A percentile compares a stretch with the other conserved stretches of the same genome.
These are phyloP conservation scores for Tetrapedia diversipes DNA, from an alignment of 2,888 invertebrate genomes.

Conservation along the genomic window DNA sequence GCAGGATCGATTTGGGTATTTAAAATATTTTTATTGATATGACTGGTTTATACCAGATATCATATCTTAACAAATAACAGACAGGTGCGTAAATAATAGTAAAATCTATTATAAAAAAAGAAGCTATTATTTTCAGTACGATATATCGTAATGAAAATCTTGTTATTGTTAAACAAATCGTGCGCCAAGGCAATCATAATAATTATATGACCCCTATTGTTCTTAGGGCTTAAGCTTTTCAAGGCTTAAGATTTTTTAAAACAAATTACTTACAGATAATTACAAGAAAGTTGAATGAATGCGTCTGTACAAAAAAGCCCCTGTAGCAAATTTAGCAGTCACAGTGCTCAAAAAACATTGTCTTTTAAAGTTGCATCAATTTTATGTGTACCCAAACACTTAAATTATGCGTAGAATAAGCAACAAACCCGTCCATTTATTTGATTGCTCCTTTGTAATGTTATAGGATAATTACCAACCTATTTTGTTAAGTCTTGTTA, in stretches of 20 bases:
- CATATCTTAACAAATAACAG: conserved; percentile 48
- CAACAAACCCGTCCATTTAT: conserved; percentile 65
- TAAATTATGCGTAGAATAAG: conserved; percentile 54
- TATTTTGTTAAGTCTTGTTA: conserved; percentile 48
- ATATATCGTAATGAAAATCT: conserved; percentile 46
- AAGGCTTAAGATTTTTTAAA: conserved; percentile 25
- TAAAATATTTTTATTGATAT: conserved; percentile 51
- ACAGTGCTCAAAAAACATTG: conserved; percentile 58
- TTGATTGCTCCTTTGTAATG: conserved; percentile 52
- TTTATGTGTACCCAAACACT: conserved; percentile 39
- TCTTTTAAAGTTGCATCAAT: conserved; percentile 39
- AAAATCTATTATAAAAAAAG: conserved; percentile 32
- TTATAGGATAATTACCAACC: conserved; percentile 33
- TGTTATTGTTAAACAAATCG: conserved; percentile 60
- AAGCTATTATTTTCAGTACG: conserved; percentile 59
- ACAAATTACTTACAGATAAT: conserved; percentile 6
- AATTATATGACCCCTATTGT: conserved; percentile 53
- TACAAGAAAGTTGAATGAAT: conserved; percentile 3
- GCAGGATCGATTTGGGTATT: conserved; percentile 43
- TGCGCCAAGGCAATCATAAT: conserved; percentile 65
- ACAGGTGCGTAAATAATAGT: conserved; percentile 58
- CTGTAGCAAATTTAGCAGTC: conserved; percentile 43
- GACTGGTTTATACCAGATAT: conserved; percentile 46
- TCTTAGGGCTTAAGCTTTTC: conserved; percentile 50
- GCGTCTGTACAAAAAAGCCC: conserved; percentile 24